Evolutionary conservation across 2,797 vertebrate species (phyloP), one percentile per base, ranked within the genome.

Genomic region (Lateolabrax maculatus): DNA sequence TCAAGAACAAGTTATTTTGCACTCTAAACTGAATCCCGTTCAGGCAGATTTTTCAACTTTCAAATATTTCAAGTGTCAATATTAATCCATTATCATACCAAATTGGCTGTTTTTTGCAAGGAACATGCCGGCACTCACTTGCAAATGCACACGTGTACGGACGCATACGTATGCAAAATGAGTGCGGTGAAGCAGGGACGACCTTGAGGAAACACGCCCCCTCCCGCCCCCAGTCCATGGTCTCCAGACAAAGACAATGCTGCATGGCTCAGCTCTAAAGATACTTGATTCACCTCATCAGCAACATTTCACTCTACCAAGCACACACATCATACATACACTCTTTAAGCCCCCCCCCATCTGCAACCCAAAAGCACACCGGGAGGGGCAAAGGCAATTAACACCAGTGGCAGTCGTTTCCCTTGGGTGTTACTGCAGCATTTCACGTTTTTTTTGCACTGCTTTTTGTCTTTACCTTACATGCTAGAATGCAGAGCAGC

Each of bases 181-280:
- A 75, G 76, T 57, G 65, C 71, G 64, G 68, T 19, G 53, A 84
- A 55, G 79, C 78, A 31, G 73, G 52, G 55, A 83, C 76, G 83
- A 95, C 93, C 93, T 94, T 94, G 90, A 94, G 77, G 79, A 79
- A 85, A 81, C 85, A 77, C 64, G 48, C 78, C 85, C 84, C 61
- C 64, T 68, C 79, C 56, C 52, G 8, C 75, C 77, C 84, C 86
- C 89, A 53, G 69, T 68, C 71, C 39, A 5, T 34, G 60, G 76
- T 90, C 74, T 89, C 79, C 80, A 90, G 90, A 93, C 92, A 94
- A 94, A 93, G 92, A 84, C 89, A 86, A 71, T 52, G 84, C 78
- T 87, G 91, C 85, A 84, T 69, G 72, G 86, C 84, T 89, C 87
- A 84, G 88, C 87, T 79, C 80, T 81, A 83, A 68, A 86, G 55